Percentiles rank a stretch among this genome's conserved stretches.
Conservation (phyloP, 2,888 invertebrate genomes). For the Capitulum mitella region DNA sequence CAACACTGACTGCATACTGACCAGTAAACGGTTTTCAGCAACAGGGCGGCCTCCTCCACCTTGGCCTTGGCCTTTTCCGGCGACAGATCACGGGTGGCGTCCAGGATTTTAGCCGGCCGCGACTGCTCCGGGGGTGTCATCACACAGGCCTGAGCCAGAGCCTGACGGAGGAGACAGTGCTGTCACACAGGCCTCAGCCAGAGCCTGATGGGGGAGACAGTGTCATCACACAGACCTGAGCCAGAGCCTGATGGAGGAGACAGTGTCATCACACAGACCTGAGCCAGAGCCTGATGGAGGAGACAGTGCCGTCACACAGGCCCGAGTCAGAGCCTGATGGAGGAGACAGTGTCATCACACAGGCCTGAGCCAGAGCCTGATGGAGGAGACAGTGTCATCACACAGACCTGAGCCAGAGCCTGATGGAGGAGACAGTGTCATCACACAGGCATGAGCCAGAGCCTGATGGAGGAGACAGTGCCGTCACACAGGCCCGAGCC, state of each 20-base stretch:
- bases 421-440: slow-evolving; percentile 35
- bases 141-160: slow-evolving; percentile 71
- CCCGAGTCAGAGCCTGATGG: background rate
- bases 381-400: slow-evolving; percentile 38
- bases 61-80: slow-evolving; percentile 67
- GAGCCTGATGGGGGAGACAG: background rate
- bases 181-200: slow-evolving; percentile 1
- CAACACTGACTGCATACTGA: no score
- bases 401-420: slow-evolving; percentile 48
- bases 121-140: slow-evolving; percentile 65
- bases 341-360: background rate
- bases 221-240: background rate
- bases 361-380: background rate
- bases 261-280: background rate
- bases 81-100: slow-evolving; percentile 55
- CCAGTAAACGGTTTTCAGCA: slow-evolving; percentile 89
- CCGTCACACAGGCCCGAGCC: slow-evolving; percentile 20
- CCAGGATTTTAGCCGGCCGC: slow-evolving; percentile 55
- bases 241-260: background rate
- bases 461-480: background rate
- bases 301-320: background rate
- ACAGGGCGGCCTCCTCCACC: slow-evolving; percentile 64
- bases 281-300: slow-evolving; percentile 34
- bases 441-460: no score
- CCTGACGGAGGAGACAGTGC: background rate